phyloP scores from a whole-genome alignment of 2,797 vertebrate genomes.

The Astyanax mexicanus region DNA sequence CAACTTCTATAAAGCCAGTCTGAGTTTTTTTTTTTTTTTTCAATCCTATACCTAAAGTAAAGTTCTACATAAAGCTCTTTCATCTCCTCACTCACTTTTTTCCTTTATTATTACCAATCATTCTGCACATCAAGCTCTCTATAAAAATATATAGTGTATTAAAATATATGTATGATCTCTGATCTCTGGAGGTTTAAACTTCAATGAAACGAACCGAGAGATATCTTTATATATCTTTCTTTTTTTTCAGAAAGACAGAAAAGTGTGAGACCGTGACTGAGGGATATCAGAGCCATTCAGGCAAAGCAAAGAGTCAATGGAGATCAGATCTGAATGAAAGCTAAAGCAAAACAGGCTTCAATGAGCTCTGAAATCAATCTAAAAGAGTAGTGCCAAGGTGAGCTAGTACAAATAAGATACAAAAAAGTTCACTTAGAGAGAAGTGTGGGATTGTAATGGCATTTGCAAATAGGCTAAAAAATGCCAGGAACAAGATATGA shows the following conservation, averaged over 20 bases:
- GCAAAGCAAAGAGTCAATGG: neutral
- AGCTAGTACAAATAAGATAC: neutral
- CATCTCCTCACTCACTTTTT: conserved; percentile 37
- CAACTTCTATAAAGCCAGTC: conserved; percentile 56
- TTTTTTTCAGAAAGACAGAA: conserved; percentile 26
- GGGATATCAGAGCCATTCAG: conserved; percentile 43
- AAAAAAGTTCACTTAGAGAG: no score
- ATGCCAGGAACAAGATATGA: no score
- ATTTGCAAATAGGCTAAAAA: no score
- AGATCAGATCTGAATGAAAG: conserved; percentile 20
- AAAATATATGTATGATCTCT: conserved; percentile 32
- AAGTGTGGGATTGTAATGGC: no score
- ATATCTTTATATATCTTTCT: no score
- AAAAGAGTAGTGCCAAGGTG: neutral
- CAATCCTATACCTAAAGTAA: conserved; percentile 17
- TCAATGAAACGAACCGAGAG: conserved; percentile 38
- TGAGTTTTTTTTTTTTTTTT: conserved; percentile 49
- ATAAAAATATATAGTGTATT: no score
- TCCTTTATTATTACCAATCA: conserved; percentile 41
- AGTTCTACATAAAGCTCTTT: conserved; percentile 49
- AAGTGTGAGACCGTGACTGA: conserved; percentile 11
- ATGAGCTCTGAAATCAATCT: neutral
- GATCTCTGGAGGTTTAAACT: conserved; percentile 32
- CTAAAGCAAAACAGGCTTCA: conserved; percentile 29
- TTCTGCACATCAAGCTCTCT: no score